Conservation (phyloP, 2,797 vertebrate genomes). For the Agapornis canus region DNA sequence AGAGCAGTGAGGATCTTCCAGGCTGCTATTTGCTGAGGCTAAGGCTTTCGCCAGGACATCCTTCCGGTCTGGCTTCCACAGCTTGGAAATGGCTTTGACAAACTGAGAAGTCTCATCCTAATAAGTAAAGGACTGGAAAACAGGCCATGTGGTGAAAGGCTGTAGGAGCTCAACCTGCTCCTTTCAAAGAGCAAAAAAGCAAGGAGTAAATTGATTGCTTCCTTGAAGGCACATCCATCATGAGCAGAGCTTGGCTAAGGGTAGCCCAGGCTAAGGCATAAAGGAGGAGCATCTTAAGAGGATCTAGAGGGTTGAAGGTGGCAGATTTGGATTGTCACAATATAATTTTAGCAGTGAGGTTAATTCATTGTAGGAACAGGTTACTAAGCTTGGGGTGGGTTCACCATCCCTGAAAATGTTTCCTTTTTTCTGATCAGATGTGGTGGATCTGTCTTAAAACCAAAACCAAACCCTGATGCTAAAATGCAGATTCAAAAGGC, state of each 20-base stretch:
- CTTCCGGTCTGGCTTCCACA: neutral
- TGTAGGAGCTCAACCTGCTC: neutral
- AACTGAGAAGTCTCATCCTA: neutral
- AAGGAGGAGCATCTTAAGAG: neutral
- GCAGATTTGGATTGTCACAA: neutral
- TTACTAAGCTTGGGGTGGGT: neutral
- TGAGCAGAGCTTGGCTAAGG: neutral
- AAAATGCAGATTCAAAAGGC: neutral
- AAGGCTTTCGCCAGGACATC: neutral
- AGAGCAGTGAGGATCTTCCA: neutral
- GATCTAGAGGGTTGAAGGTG: neutral
- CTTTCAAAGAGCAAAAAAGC: neutral
- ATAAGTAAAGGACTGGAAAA: neutral
- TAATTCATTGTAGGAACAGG: neutral
- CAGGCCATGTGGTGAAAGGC: neutral
- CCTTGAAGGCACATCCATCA: neutral
- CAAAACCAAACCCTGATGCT: neutral
- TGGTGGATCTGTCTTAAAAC: neutral
- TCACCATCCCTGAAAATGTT: neutral
- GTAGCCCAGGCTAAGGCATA: neutral
- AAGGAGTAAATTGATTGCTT: neutral
- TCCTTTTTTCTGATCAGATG: neutral
- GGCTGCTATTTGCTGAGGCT: neutral
- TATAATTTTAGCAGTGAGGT: neutral
- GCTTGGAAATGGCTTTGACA: neutral